Percentiles rank a stretch among this genome's conserved stretches.
Evolutionary conservation across 37 sponge, comb jelly and placozoan genomes (phyloP).

Genomic region (Crambe crambe): DNA sequence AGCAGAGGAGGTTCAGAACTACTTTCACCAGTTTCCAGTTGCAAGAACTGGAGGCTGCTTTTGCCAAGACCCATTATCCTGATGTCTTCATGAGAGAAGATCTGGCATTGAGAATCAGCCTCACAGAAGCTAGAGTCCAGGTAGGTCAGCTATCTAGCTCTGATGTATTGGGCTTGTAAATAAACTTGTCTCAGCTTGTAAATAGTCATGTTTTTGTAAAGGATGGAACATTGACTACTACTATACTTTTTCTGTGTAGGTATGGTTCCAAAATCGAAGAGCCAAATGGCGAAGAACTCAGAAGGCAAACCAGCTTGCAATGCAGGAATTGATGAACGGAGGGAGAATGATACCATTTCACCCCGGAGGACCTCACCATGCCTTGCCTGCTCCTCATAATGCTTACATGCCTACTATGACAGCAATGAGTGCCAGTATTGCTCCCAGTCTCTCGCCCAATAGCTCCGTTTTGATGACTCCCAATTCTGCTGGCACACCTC

Average conservation of each 20-base stretch:
- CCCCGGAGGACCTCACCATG: conserved; percentile 57
- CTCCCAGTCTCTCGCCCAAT: conserved; percentile 59
- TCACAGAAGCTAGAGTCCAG: conserved; percentile 96
- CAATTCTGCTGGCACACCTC: conserved; percentile 76
- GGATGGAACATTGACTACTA: background rate
- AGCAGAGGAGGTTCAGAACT: conserved; percentile 88
- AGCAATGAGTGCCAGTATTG: conserved; percentile 28
- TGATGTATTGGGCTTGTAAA: background rate
- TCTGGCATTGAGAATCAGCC: conserved; percentile 78
- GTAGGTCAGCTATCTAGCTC: conserved; percentile 37
- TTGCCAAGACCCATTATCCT: conserved; percentile 91
- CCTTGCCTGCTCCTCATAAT: conserved; percentile 40
- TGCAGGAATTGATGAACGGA: conserved; percentile 73
- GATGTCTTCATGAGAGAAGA: conserved; percentile 96
- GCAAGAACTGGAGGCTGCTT: conserved; percentile 87
- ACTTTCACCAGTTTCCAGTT: conserved; percentile 94
- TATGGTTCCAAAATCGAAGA: conserved; percentile 86
- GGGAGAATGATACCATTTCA: conserved; percentile 40
- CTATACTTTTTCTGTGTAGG: conserved; percentile 43
- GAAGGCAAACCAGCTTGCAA: conserved; percentile 85
- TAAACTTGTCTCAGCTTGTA: background rate
- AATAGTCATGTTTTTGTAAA: background rate
- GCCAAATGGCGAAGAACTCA: conserved; percentile 88
- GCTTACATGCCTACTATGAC: conserved; percentile 51
- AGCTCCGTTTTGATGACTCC: conserved; percentile 86